Evolutionary conservation across 2,888 invertebrate genomes (phyloP).

Genomic region (Entomobrya proxima): DNA sequence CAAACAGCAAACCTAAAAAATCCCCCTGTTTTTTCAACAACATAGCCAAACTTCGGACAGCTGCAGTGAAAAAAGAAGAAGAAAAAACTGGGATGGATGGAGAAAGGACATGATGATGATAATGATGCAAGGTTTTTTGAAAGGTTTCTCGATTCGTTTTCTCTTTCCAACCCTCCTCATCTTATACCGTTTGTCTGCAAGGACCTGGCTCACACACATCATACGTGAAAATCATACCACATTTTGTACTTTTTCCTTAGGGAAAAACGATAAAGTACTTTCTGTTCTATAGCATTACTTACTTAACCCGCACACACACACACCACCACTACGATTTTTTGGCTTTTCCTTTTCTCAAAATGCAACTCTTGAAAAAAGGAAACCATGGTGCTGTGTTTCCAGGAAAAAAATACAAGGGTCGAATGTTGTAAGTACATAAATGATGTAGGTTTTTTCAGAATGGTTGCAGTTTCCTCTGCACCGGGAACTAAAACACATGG

Average conservation of each 20-base stretch:
- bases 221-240: constrained; percentile 51
- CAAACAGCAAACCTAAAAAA: neutral
- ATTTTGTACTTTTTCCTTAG: neutral
- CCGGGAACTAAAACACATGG: constrained; percentile 10
- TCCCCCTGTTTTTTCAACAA: neutral
- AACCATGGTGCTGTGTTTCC: neutral
- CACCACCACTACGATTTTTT: constrained; percentile 4
- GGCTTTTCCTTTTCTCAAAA: neutral
- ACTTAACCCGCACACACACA: neutral
- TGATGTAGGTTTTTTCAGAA: constrained; percentile 6
- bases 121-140: constrained; percentile 34
- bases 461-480: constrained; percentile 27
- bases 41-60: neutral
- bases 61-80: neutral
- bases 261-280: constrained; percentile 13
- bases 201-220: constrained; percentile 18
- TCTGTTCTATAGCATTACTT: neutral
- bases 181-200: constrained; percentile 9
- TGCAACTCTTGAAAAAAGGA: neutral
- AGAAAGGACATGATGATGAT: constrained; percentile 1
- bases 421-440: neutral
- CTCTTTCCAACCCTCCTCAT: neutral
- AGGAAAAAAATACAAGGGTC: neutral
- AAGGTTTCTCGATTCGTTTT: constrained; percentile 29
- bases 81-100: neutral